Evolutionary conservation across 2,113 vertebrate genomes (phyloP), one percentile per base, ranked within the genome.

Genomic region (Ramphastos sulfuratus): DNA sequence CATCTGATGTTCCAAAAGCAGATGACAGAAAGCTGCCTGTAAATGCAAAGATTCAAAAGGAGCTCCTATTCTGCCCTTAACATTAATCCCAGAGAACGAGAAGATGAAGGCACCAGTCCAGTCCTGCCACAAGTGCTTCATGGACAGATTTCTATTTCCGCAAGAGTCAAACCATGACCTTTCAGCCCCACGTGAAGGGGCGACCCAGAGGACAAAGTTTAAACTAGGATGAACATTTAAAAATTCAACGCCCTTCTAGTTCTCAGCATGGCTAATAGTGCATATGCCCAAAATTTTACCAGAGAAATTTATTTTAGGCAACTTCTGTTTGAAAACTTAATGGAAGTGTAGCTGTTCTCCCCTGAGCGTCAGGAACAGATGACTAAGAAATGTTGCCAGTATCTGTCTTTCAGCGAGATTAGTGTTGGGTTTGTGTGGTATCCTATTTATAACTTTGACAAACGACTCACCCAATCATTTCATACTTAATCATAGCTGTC

Each of bases 391-490:
- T 89, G 80, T 94, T 97, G 93, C 95, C 94, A 96, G 90, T 88
- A 81, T 96, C 93, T 95, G 93, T 95, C 88, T 89, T 96, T 95
- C 92, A 92, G 82, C 0, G 39, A 96, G 96, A 96, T 94, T 95
- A 95, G 93, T 90, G 93, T 64, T 94, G 90, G 92, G 94, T 95
- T 94, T 96, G 90, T 96, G 96, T 93, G 94, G 94, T 94, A 85
- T 91, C 86, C 96, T 97, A 97, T 97, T 97, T 97, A 96, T 95
- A 97, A 88, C 96, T 94, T 90, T 88, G 91, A 95, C 95, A 94
- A 97, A 97, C 94, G 95, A 90, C 86, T 96, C 95, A 93, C 93
- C 96, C 96, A 94, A 91, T 95, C 95, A 95, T 93, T 96, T 90
- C 92, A 85, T 94, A 96, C 95, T 95, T 97, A 97, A 97, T 97